phyloP scores from a whole-genome alignment of 1,140 invertebrate species.

The Micrasema longulum region DNA sequence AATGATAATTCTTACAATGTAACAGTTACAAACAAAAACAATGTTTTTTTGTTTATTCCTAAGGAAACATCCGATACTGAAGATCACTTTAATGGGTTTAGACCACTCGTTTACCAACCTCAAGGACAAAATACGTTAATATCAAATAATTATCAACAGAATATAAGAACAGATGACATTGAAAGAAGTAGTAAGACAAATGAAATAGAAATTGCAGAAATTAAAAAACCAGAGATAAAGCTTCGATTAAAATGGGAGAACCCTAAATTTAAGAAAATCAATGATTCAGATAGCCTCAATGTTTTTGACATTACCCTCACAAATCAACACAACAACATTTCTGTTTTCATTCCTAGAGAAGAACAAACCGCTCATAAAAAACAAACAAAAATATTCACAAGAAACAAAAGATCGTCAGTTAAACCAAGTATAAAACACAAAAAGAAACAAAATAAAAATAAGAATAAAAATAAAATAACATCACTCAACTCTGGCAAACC shows the following conservation, averaged over 20 bases:
- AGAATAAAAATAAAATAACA: background rate
- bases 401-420: background rate
- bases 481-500: background rate
- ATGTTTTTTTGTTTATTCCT: slow-evolving; percentile 6
- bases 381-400: background rate
- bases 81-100: background rate
- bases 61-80: background rate
- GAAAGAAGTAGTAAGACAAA: background rate
- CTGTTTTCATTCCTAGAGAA: slow-evolving; percentile 16
- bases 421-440: background rate
- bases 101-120: background rate
- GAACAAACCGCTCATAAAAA: background rate
- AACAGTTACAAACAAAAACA: background rate
- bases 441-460: background rate
- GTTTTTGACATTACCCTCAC: slow-evolving; percentile 31
- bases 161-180: background rate
- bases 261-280: background rate
- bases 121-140: background rate
- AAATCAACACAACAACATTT: slow-evolving; percentile 21
- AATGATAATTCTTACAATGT: slow-evolving; percentile 4
- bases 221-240: background rate
- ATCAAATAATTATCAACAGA: background rate
- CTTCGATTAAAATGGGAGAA: background rate
- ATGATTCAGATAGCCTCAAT: background rate
- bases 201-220: background rate